These are phyloP conservation scores for Malaclemys terrapin DNA, from an alignment of 2,113 vertebrate genomes.

Conservation along the genomic window DNA sequence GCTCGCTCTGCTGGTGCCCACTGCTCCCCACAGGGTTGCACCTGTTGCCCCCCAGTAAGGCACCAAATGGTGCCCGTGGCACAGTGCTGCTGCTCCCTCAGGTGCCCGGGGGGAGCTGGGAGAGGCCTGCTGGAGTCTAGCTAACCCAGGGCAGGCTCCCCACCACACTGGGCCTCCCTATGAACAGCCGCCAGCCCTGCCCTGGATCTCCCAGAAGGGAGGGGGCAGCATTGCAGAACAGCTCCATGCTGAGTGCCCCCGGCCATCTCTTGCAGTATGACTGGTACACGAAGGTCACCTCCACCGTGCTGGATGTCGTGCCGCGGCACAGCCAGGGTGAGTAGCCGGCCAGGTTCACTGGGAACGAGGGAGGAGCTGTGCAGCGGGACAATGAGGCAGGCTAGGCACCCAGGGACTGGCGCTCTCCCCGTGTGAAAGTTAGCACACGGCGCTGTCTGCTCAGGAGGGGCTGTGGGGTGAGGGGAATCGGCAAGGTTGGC, in stretches of 20 bases:
- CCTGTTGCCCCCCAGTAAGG: not conserved
- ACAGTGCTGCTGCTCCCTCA: fast-evolving
- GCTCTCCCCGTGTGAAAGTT: not conserved
- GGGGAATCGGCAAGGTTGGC: too few relatives aligned
- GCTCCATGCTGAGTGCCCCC: not conserved
- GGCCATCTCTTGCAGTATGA: constrained; percentile 83
- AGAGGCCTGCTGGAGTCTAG: not conserved
- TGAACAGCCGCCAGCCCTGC: not conserved
- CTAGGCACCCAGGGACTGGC: not conserved
- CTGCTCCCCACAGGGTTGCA: not conserved
- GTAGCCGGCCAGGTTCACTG: not conserved
- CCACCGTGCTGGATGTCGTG: constrained; percentile 87
- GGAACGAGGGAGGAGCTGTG: not conserved
- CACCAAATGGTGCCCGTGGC: not conserved
- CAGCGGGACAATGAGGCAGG: not conserved
- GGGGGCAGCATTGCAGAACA: not conserved
- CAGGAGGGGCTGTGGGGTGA: not conserved
- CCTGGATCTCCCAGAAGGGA: not conserved
- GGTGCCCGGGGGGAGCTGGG: not conserved
- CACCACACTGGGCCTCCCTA: fast-evolving
- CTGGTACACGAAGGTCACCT: constrained; percentile 93
- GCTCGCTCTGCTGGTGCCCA: not conserved
- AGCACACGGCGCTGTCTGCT: not conserved
- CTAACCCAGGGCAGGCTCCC: not conserved
- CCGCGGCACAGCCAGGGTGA: constrained; percentile 84